Evolutionary conservation across 2,888 invertebrate species (phyloP).

Genomic region (Bellardia pandia): DNA sequence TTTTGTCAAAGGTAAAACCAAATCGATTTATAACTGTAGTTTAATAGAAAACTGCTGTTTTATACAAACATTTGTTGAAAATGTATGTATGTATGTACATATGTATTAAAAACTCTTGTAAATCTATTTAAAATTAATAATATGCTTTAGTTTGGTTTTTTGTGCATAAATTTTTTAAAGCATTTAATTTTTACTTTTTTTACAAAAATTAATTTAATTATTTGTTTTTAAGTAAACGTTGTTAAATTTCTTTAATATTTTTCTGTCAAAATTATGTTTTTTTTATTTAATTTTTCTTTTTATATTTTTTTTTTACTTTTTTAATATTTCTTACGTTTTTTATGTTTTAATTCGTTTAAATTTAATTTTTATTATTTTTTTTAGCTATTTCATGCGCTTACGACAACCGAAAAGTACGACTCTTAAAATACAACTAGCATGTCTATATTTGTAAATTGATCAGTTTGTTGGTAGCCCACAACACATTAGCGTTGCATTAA

Average conservation of each 20-base stretch:
- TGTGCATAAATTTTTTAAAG: neutral
- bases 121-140: neutral
- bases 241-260: neutral
- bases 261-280: neutral
- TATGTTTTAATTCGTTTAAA: neutral
- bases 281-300: neutral
- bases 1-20: conserved; percentile 48
- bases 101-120: neutral
- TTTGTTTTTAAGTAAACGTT: neutral
- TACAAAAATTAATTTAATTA: neutral
- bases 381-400: conserved; percentile 62
- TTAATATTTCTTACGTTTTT: conserved; percentile 2
- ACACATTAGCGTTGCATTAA: conserved; percentile 50
- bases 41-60: conserved; percentile 30
- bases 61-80: neutral
- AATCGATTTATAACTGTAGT: conserved; percentile 51
- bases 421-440: conserved; percentile 71
- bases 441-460: conserved; percentile 65
- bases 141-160: neutral
- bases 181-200: neutral
- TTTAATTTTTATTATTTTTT: conserved; percentile 1
- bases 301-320: neutral
- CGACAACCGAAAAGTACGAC: conserved; percentile 71
- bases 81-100: neutral
- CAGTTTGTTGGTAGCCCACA: conserved; percentile 53